Conservation (phyloP, 1,140 invertebrate genomes). For the Ceratina australensis region DNA sequence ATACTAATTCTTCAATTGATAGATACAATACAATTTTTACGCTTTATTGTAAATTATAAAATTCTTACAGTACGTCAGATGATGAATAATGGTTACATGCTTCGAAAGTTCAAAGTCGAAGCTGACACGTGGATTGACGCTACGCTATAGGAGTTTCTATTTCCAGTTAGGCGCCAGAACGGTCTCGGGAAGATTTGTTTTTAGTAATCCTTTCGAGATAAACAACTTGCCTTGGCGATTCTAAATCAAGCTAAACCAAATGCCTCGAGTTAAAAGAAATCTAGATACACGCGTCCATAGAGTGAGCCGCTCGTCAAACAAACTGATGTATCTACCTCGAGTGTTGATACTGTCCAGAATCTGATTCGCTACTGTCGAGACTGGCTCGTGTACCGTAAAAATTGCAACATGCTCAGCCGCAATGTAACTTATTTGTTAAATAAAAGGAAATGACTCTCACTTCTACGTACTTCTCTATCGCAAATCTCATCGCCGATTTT, state of each 20-base stretch:
- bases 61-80: too few species aligned
- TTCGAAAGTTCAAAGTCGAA: background rate
- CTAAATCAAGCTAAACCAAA: conserved; percentile 21
- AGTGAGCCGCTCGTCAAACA: conserved; percentile 20
- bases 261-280: conserved; percentile 11
- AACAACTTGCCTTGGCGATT: background rate
- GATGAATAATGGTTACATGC: too few species aligned
- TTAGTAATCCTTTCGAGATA: conserved; percentile 10
- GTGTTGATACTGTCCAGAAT: background rate
- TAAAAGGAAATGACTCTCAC: too few species aligned
- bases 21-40: too few species aligned
- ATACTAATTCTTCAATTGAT: too few species aligned
- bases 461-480: too few species aligned
- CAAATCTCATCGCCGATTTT: too few species aligned
- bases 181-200: conserved; percentile 49
- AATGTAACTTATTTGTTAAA: too few species aligned
- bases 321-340: background rate
- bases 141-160: conserved; percentile 51
- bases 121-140: conserved; percentile 12
- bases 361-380: too few species aligned
- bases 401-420: too few species aligned
- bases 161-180: conserved; percentile 35
- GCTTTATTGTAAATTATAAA: too few species aligned
- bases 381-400: too few species aligned
- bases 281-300: conserved; percentile 8